Conservation (phyloP, 2,113 vertebrate species). For the Neolamprologus caudopunctatus region DNA sequence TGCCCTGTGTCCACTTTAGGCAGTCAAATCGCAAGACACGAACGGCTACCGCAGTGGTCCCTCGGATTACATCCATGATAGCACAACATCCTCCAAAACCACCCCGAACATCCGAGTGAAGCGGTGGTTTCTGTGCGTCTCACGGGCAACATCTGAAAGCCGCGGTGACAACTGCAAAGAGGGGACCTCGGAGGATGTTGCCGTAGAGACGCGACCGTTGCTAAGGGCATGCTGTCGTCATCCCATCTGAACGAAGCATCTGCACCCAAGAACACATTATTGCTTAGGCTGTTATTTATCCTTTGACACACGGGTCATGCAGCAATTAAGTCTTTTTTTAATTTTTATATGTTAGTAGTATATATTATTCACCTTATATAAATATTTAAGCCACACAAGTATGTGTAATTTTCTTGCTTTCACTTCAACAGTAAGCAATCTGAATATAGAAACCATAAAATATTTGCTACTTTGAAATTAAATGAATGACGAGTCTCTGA, state of each 20-base stretch:
- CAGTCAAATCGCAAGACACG: not conserved
- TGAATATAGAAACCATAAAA: not conserved
- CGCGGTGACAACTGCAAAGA: not conserved
- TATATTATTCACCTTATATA: not conserved
- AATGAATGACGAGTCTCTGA: not conserved
- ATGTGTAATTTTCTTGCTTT: not conserved
- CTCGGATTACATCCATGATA: not conserved
- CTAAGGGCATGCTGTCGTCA: conserved; percentile 57
- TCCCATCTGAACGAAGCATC: not conserved
- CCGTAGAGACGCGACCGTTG: conserved; percentile 70
- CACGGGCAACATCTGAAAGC: not conserved
- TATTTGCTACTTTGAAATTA: not conserved
- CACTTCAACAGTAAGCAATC: not conserved
- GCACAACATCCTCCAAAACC: not conserved
- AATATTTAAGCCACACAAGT: not conserved
- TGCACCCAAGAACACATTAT: not conserved
- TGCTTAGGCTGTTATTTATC: not conserved
- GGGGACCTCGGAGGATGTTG: conserved; percentile 58
- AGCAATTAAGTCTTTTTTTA: not conserved
- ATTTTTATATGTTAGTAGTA: not conserved
- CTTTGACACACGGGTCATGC: not conserved
- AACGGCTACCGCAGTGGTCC: not conserved
- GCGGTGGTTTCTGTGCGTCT: not conserved
- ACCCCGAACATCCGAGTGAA: not conserved
- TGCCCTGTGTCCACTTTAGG: not conserved